Percentiles rank a stretch among this genome's conserved stretches.
These are phyloP conservation scores for Cyanocitta stelleri DNA, from an alignment of 2,113 vertebrate species.

Conservation along the genomic window DNA sequence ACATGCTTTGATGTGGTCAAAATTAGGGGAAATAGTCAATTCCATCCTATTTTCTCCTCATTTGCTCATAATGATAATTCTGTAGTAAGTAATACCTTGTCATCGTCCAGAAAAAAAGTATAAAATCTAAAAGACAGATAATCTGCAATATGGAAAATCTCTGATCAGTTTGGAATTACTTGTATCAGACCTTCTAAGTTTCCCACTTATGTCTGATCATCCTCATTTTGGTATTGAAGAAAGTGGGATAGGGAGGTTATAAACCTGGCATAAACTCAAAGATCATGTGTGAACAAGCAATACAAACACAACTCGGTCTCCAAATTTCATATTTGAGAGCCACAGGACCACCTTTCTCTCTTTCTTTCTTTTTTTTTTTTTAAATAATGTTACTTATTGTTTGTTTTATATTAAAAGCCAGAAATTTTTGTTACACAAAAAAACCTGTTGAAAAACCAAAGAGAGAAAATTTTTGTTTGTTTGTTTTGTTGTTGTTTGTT, in stretches of 20 bases:
- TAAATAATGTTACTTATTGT: background rate
- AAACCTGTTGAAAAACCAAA: background rate
- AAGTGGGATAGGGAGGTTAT: background rate
- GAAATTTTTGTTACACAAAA: background rate
- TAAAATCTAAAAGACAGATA: background rate
- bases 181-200: background rate
- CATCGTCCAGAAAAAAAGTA: background rate
- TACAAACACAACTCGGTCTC: background rate
- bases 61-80: background rate
- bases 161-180: background rate
- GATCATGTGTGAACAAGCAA: background rate
- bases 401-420: background rate
- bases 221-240: background rate
- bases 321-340: background rate
- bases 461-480: background rate
- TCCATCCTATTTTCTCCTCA: background rate
- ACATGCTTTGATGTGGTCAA: background rate
- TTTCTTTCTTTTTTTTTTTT: background rate
- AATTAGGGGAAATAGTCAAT: accelerated
- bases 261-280: background rate
- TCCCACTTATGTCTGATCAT: background rate
- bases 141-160: background rate
- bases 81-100: background rate
- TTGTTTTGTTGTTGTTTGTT: background rate
- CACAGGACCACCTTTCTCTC: background rate